phyloP scores from a whole-genome alignment of 2,888 invertebrate genomes.

The Drosophila stalkeri region DNA sequence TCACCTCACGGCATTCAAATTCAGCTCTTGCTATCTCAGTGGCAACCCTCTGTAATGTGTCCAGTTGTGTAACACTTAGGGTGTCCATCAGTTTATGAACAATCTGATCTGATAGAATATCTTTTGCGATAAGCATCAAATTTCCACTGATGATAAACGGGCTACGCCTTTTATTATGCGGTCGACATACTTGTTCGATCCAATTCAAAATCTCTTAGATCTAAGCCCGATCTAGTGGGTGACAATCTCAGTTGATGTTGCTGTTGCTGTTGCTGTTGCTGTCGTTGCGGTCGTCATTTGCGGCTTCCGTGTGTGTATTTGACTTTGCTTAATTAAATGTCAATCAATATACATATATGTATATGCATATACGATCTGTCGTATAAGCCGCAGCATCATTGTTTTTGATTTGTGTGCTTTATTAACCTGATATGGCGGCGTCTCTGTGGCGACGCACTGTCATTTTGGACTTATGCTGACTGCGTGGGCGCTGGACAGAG shows the following conservation, averaged over 20 bases:
- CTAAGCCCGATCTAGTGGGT: conserved; percentile 60
- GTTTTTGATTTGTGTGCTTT: conserved; percentile 76
- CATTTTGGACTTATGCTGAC: conserved; percentile 55
- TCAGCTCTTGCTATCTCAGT: neutral
- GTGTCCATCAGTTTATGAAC: conserved; percentile 47
- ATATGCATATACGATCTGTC: conserved; percentile 14
- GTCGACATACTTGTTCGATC: conserved; percentile 69
- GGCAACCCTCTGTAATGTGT: conserved; percentile 29
- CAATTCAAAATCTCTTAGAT: conserved; percentile 40
- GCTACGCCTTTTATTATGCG: conserved; percentile 72
- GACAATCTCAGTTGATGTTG: conserved; percentile 37
- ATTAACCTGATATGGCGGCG: conserved; percentile 71
- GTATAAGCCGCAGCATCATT: conserved; percentile 52
- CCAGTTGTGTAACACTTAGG: conserved; percentile 21
- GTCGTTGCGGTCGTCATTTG: conserved; percentile 44
- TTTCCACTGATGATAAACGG: conserved; percentile 69
- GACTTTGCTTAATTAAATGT: conserved; percentile 79
- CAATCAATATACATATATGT: conserved; percentile 55
- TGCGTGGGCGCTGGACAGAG: conserved; percentile 68
- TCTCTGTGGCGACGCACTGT: conserved; percentile 61
- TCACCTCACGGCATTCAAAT: neutral
- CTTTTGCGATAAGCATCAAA: conserved; percentile 78
- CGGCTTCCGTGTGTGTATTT: conserved; percentile 74
- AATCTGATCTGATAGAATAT: conserved; percentile 58
- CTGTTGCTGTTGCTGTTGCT: conserved; percentile 15